Evolutionary conservation across 2,888 invertebrate species (phyloP), one percentile per base, ranked within the genome.

Genomic region (Lepidochitona cinerea): DNA sequence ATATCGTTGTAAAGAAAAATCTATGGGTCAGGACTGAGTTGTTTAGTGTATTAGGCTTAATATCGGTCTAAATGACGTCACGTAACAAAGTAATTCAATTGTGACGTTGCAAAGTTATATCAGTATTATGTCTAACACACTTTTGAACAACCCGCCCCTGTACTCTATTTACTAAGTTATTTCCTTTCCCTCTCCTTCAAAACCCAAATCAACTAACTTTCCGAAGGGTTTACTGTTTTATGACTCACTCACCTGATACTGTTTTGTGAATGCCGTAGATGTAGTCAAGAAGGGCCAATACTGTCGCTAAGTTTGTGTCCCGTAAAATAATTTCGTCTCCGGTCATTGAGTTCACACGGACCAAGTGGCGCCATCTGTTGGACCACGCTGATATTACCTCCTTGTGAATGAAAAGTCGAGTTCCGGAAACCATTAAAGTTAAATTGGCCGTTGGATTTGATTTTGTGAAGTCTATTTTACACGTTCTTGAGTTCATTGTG

Each of bases 221-320:
- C 9, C 18, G 9, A 41, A 12, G 41, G 41, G 18, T 18, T 9
- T 12, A 41, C 9, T 41, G 41, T 49, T 4, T n/a, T 2, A 23
- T 2, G 49, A 4, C 2, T 4, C 7, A 74, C 75, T 75, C 54
- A 88, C 89, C 88, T 67, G 87, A 83, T 26, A 91, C 84, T 9
- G 87, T 82, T 78, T 89, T 89, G 76, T 90, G 90, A 37, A 88
- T 85, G 0, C 91, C 90, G 75, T 91, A 91, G 64, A 91, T 87
- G 77, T 90, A 90, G 54, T 91, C 86, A 32, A 91, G 83, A 29
- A 91, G 79, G 72, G 91, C 90, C 0, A 85, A 78, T 66, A 91
- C 88, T 67, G 91, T 90, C 33, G 89, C 85, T 37, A 88, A 75
- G 54, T 81, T 84, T 76, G 87, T 86, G 18, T 81, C 87, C 14